Conservation (phyloP, 2,113 vertebrate species). For the Vidua macroura region DNA sequence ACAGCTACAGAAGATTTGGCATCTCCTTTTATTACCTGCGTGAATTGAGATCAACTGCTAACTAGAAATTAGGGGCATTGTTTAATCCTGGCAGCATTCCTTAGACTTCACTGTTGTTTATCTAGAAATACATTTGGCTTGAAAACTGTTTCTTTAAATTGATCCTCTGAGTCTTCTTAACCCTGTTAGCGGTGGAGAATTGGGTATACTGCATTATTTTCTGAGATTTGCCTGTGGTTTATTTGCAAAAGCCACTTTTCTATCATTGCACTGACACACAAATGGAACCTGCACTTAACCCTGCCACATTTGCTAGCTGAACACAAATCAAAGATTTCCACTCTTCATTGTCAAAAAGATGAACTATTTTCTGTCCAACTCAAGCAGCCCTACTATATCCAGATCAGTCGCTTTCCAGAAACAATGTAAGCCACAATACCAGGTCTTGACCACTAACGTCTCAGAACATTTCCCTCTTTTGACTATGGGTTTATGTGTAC, state of each 20-base stretch:
- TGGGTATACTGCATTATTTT: neutral
- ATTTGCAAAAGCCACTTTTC: slow-evolving; percentile 40
- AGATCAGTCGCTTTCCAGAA: slow-evolving; percentile 30
- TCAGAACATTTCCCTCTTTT: slow-evolving; percentile 10
- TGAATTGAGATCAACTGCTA: neutral
- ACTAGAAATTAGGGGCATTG: neutral
- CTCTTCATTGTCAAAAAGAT: neutral
- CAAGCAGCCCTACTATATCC: neutral
- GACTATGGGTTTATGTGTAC: neutral
- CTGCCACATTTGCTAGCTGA: neutral
- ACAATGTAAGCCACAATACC: neutral
- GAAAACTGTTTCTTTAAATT: slow-evolving; percentile 27
- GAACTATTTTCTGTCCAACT: neutral
- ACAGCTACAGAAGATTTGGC: neutral
- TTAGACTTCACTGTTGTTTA: neutral
- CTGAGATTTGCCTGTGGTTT: slow-evolving; percentile 44
- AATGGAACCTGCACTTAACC: slow-evolving; percentile 52
- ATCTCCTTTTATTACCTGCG: neutral
- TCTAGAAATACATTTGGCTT: neutral
- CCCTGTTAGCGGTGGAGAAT: neutral
- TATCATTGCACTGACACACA: slow-evolving; percentile 34
- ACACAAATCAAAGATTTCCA: slow-evolving; percentile 52
- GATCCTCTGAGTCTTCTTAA: slow-evolving; percentile 41
- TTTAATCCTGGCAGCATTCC: neutral
- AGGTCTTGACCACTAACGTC: slow-evolving; percentile 22